These are phyloP conservation scores for Zhuqinia jingwanae DNA, from an alignment of 2,888 invertebrate species.

Conservation along the genomic window DNA sequence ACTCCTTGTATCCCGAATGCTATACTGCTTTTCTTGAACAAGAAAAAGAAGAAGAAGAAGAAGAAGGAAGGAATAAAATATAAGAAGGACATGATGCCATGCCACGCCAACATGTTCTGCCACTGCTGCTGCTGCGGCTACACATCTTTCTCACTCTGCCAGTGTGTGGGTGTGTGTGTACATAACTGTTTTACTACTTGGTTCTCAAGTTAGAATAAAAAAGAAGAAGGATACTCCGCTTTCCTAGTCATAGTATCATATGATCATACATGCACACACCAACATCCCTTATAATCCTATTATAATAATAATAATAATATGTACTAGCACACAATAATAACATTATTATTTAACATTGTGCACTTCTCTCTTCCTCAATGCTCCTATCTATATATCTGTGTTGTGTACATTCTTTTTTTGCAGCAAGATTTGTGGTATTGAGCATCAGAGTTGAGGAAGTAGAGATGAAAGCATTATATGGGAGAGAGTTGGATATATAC, in stretches of 20 bases:
- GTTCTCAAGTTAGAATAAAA: constrained; percentile 1
- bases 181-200: neutral
- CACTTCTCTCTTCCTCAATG: too few relatives aligned
- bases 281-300: too few relatives aligned
- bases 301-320: neutral
- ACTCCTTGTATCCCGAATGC: too few relatives aligned
- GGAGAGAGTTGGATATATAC: neutral
- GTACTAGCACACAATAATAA: neutral
- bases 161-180: neutral
- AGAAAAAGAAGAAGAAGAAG: constrained; percentile 28
- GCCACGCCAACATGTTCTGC: constrained; percentile 7
- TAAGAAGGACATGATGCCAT: too few relatives aligned
- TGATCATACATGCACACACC: neutral
- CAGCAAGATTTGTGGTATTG: constrained; percentile 60
- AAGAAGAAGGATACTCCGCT: neutral
- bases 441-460: constrained; percentile 11
- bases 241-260: neutral
- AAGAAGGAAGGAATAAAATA: too few relatives aligned
- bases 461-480: neutral
- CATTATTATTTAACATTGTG: neutral
- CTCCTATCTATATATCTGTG: too few relatives aligned
- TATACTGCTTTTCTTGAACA: neutral
- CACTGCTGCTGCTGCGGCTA: constrained; percentile 20
- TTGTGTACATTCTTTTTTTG: neutral
- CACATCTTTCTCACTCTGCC: neutral